These are phyloP conservation scores for Pandion haliaetus DNA, from an alignment of 2,113 vertebrate genomes.

Conservation along the genomic window DNA sequence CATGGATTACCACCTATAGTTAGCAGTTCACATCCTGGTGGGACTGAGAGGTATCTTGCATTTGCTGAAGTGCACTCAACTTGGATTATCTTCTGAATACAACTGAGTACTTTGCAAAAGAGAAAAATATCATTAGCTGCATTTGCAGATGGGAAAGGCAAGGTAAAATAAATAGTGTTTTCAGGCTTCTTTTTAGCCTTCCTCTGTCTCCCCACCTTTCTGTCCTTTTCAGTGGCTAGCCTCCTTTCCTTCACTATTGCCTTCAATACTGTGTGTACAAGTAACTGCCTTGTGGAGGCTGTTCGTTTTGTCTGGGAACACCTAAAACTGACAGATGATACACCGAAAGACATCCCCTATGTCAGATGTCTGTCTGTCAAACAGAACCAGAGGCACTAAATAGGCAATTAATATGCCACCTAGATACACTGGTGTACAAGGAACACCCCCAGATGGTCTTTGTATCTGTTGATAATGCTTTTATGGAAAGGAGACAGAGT, in stretches of 20 bases:
- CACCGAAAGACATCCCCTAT: neutral
- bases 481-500: neutral
- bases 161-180: neutral
- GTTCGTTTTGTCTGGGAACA: neutral
- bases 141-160: neutral
- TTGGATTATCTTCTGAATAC: neutral
- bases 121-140: neutral
- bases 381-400: neutral
- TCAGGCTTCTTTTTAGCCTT: neutral
- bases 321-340: neutral
- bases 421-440: neutral
- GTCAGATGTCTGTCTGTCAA: neutral
- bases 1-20: neutral
- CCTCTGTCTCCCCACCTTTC: neutral
- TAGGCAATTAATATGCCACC: neutral
- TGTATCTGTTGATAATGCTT: neutral
- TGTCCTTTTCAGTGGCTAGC: neutral
- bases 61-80: neutral
- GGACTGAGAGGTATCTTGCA: neutral
- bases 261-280: neutral
- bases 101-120: neutral
- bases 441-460: neutral
- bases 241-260: neutral
- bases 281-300: neutral
- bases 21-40: neutral